Conservation (phyloP, 2,888 invertebrate genomes). For the Sphaerophoria taeniata region DNA sequence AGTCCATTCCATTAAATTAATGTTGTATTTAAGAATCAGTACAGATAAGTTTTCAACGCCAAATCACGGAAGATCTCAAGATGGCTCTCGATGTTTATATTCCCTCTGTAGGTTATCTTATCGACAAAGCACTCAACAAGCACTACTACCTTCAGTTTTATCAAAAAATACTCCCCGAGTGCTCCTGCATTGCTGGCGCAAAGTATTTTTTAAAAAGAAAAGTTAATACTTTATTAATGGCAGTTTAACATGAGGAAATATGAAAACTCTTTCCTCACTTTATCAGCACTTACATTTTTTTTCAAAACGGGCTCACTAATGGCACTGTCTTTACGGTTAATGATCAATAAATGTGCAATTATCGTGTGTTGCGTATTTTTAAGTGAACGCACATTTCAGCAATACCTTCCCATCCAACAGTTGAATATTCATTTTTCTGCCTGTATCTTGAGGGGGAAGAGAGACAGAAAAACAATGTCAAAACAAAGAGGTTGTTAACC, state of each 20-base stretch:
- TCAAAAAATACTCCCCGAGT: too few species aligned
- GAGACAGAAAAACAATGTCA: background rate
- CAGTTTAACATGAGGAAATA: constrained; percentile 2
- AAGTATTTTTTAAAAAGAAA: background rate
- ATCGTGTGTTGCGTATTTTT: background rate
- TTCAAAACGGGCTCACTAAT: background rate
- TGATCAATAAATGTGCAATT: constrained; percentile 19
- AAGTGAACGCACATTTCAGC: constrained; percentile 5
- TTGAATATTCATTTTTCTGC: background rate
- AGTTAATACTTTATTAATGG: constrained; percentile 21
- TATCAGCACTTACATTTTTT: background rate
- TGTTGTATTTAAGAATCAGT: too few species aligned
- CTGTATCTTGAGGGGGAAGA: background rate
- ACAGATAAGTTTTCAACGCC: too few species aligned
- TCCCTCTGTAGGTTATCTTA: too few species aligned
- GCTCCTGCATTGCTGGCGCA: too few species aligned
- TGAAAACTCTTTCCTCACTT: background rate
- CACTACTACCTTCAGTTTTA: too few species aligned
- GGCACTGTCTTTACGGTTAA: constrained; percentile 12
- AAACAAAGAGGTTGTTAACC: constrained; percentile 22
- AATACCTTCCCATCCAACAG: background rate
- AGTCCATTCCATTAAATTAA: too few species aligned
- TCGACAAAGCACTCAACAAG: too few species aligned
- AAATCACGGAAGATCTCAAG: too few species aligned
- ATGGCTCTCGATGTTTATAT: too few species aligned